phyloP scores from a whole-genome alignment of 2,113 vertebrate genomes.

The Budorcas taxicolor region DNA sequence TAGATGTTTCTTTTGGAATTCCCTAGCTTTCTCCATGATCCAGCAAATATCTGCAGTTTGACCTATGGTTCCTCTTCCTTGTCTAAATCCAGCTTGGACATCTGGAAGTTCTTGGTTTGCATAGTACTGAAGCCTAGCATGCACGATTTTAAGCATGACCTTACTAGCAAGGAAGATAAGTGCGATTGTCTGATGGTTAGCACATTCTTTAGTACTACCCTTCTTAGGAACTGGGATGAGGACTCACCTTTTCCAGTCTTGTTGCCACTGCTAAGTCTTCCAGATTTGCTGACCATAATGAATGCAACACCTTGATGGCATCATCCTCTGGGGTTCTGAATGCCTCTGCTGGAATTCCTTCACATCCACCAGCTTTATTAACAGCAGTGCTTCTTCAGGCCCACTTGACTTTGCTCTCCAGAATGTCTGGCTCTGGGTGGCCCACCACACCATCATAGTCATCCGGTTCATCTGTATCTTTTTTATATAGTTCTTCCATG shows the following conservation, averaged over 20 bases:
- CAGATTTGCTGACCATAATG: background rate
- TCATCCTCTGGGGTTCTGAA: background rate
- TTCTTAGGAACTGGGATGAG: background rate
- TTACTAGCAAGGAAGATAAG: background rate
- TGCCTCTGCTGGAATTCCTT: background rate
- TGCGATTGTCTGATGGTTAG: background rate
- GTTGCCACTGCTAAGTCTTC: background rate
- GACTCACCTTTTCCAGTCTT: background rate
- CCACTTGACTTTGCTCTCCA: background rate
- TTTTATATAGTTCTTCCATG: background rate
- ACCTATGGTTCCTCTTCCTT: background rate
- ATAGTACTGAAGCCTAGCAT: background rate
- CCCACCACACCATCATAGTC: background rate
- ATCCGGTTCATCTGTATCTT: background rate
- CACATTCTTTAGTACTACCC: background rate
- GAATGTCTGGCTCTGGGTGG: background rate
- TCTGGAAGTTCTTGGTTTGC: background rate
- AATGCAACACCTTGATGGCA: background rate
- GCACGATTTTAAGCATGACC: background rate
- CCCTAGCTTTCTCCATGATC: background rate
- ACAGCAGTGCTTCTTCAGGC: background rate
- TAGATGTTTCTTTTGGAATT: background rate
- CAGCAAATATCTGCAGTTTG: background rate
- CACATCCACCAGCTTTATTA: background rate
- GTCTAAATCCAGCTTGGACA: background rate